Percentiles rank a stretch among this genome's conserved stretches.
These are phyloP conservation scores for Peromyscus melanophrys DNA, from an alignment of 2,797 vertebrate species.

Conservation along the genomic window DNA sequence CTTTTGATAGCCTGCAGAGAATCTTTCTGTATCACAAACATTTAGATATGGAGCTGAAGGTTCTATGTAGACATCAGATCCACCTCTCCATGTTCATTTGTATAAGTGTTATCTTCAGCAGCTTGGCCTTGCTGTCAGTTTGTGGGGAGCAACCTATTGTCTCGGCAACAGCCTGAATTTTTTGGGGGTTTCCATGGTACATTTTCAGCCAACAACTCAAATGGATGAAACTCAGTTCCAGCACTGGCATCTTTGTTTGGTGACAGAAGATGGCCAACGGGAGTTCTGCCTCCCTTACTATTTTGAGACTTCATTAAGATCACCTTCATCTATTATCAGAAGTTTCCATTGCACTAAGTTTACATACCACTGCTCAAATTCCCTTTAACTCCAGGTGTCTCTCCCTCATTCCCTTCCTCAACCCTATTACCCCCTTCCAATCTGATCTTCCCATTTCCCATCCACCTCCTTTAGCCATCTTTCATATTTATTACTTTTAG, in stretches of 20 bases:
- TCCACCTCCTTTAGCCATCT: rapidly evolving
- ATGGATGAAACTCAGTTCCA: too few relatives aligned
- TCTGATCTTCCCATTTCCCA: background rate
- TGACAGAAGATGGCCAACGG: background rate
- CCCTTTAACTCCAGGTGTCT: background rate
- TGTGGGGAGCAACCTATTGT: background rate
- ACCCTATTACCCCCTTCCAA: too few relatives aligned
- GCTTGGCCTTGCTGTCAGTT: background rate
- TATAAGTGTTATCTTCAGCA: too few relatives aligned
- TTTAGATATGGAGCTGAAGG: background rate
- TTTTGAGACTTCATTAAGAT: background rate
- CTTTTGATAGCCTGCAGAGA: too few relatives aligned
- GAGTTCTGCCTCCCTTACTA: background rate
- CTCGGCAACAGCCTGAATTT: background rate
- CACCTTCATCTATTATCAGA: background rate
- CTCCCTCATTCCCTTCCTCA: background rate
- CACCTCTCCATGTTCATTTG: background rate
- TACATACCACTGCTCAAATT: background rate
- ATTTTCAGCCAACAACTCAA: background rate
- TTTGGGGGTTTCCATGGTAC: background rate
- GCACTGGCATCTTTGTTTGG: background rate
- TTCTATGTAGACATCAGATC: background rate
- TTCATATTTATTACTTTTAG: background rate
- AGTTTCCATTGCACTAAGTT: too few relatives aligned
- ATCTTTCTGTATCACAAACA: background rate